phyloP scores from a whole-genome alignment of 1,140 invertebrate species.

The Chironomus striatipennis region DNA sequence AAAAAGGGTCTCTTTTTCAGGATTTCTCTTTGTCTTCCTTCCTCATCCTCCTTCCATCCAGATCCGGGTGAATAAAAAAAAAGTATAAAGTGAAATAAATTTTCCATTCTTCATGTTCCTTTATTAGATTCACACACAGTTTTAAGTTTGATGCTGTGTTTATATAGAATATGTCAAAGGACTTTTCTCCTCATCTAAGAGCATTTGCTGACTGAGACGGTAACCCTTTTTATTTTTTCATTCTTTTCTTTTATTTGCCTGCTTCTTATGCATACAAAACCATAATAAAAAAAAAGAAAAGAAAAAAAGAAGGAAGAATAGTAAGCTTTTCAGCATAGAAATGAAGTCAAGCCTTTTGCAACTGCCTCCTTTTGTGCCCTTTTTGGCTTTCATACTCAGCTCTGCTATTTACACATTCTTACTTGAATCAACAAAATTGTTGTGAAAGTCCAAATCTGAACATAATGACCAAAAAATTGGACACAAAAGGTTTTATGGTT shows the following conservation, averaged over 20 bases:
- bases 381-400: neutral
- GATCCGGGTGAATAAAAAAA: neutral
- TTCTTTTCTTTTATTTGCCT: constrained; percentile 2
- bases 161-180: constrained; percentile 1
- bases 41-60: neutral
- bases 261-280: constrained; percentile 4
- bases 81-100: too few species aligned
- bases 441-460: constrained; percentile 15
- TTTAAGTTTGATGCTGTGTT: neutral
- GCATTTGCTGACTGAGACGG: neutral
- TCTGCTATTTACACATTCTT: too few species aligned
- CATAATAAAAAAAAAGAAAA: too few species aligned
- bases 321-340: neutral
- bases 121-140: too few species aligned
- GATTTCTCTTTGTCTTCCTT: neutral
- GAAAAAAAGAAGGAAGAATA: too few species aligned
- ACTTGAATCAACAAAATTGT: neutral
- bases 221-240: neutral
- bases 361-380: neutral
- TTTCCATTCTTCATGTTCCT: neutral
- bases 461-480: constrained; percentile 23
- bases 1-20: neutral
- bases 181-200: neutral
- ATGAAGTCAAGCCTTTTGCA: neutral
- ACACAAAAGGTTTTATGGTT: constrained; percentile 19